Conservation (phyloP, 2,888 invertebrate genomes). For the Tipula vernalis region DNA sequence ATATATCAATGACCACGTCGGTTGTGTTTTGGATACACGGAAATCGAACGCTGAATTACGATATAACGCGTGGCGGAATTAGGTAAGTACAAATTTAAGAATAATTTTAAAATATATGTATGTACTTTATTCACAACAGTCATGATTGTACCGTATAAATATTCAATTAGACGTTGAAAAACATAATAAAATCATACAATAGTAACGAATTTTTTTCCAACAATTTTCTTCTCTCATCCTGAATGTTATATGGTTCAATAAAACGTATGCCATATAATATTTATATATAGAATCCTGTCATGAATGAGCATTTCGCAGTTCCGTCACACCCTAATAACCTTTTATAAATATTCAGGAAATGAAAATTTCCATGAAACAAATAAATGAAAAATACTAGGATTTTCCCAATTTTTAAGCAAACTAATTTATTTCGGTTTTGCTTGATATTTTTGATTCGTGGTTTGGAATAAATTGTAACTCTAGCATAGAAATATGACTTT, state of each 20-base stretch:
- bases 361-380: not conserved
- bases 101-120: not conserved
- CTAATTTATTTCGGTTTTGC: not conserved
- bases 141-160: not conserved
- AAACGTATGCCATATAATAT: not conserved
- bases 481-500: not conserved
- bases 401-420: not conserved
- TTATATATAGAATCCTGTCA: not conserved
- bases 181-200: not conserved
- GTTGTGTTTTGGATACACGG: constrained; percentile 43
- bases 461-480: not conserved
- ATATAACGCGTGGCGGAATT: constrained; percentile 40
- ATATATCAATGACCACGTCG: constrained; percentile 40
- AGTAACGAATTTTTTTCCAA: not conserved
- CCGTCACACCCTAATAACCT: not conserved
- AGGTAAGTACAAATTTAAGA: constrained; percentile 27
- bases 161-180: not conserved
- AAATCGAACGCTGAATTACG: constrained; percentile 39
- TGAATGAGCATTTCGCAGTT: not conserved
- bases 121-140: not conserved
- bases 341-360: constrained; percentile 4
- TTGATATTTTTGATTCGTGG: not conserved
- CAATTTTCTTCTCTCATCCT: not conserved
- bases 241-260: not conserved
- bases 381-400: not conserved